These are phyloP conservation scores for Rhyacophila brunnea DNA, from an alignment of 1,140 invertebrate species.

Conservation along the genomic window DNA sequence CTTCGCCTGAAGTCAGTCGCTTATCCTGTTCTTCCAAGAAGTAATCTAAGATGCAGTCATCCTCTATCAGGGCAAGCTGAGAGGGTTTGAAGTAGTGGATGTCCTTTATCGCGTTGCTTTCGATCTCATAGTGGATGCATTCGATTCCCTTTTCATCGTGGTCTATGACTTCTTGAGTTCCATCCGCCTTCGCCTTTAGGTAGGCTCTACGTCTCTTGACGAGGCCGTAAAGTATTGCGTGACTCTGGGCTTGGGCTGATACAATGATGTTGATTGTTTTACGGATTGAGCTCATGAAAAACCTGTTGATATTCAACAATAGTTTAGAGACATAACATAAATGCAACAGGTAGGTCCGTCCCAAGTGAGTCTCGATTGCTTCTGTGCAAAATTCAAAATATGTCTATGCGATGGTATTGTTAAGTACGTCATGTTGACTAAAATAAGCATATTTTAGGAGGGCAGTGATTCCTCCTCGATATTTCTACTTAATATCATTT, in stretches of 20 bases:
- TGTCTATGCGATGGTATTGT: no score
- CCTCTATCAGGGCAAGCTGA: conserved; percentile 42
- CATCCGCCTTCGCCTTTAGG: conserved; percentile 39
- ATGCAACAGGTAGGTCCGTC: no score
- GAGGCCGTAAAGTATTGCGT: conserved; percentile 68
- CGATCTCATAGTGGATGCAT: conserved; percentile 42
- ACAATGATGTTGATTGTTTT: conserved; percentile 48
- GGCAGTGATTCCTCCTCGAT: no score
- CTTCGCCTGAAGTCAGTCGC: conserved; percentile 40
- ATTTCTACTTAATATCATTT: no score
- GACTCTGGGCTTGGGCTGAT: conserved; percentile 69
- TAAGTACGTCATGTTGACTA: no score
- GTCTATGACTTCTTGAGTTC: conserved; percentile 42
- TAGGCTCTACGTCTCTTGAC: conserved; percentile 57
- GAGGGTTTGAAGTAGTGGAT: conserved; percentile 48
- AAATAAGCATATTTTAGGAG: no score
- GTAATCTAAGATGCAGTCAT: conserved; percentile 66
- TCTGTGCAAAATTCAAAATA: no score
- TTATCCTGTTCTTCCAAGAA: conserved; percentile 65
- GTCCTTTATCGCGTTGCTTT: conserved; percentile 25
- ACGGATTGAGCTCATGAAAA: conserved; percentile 42
- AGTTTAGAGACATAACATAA: no score
- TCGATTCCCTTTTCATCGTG: conserved; percentile 45
- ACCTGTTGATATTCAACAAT: no score
- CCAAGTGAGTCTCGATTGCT: no score